Evolutionary conservation across 2,888 invertebrate genomes (phyloP).

Genomic region (Nipponacmea schrenckii): DNA sequence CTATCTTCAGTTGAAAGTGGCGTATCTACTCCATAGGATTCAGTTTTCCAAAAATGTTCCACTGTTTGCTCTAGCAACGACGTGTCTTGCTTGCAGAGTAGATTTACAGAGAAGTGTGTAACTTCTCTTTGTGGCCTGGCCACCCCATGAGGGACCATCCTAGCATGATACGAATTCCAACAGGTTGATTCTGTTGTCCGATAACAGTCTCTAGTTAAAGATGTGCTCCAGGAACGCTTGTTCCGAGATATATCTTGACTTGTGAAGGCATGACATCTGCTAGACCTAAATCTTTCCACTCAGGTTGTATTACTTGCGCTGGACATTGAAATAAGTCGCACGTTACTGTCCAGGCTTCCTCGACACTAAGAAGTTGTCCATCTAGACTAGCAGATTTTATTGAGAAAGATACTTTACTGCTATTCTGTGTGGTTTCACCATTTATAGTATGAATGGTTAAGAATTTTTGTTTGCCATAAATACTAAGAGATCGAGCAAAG

Average conservation of each 20-base stretch:
- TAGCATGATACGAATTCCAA: not conserved
- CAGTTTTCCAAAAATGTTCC: not conserved
- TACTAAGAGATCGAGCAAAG: not conserved
- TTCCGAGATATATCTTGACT: not conserved
- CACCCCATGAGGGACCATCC: not conserved
- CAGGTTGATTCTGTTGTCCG: not conserved
- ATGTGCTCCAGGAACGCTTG: not conserved
- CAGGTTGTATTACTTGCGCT: not conserved
- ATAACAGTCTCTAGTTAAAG: not conserved
- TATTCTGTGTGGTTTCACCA: not conserved
- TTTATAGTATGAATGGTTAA: not conserved
- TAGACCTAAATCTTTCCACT: not conserved
- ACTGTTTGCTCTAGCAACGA: not conserved
- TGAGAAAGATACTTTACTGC: not conserved
- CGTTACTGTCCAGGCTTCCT: not conserved
- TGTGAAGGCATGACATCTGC: not conserved
- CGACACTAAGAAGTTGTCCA: not conserved
- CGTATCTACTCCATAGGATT: not conserved
- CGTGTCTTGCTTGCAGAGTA: not conserved
- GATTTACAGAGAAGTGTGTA: not conserved
- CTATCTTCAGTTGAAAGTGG: not conserved
- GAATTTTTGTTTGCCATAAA: not conserved
- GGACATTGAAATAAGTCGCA: conserved; percentile 1
- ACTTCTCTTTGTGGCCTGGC: not conserved
- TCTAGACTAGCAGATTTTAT: not conserved